A percentile compares a stretch with the other conserved stretches of the same genome.
phyloP scores from a whole-genome alignment of 2,113 vertebrate species.

The Carassius gibelio region DNA sequence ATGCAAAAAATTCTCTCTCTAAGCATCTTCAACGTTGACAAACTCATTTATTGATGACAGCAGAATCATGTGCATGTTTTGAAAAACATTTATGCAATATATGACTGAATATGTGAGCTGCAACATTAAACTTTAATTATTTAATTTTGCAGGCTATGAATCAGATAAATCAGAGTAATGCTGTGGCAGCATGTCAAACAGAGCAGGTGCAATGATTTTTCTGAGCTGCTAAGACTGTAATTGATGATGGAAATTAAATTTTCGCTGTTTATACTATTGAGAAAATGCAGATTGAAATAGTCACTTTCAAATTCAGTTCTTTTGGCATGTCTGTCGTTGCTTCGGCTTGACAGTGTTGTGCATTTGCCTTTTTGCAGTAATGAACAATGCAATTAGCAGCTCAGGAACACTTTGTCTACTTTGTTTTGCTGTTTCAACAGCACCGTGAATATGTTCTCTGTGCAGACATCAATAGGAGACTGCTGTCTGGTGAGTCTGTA shows the following conservation, averaged over 20 bases:
- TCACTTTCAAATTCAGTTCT: not conserved
- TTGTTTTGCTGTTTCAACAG: constrained; percentile 42
- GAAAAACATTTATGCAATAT: not conserved
- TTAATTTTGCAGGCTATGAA: not conserved
- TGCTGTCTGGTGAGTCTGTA: constrained; percentile 35
- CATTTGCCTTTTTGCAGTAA: constrained; percentile 34
- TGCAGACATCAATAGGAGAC: constrained; percentile 18
- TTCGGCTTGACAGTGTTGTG: not conserved
- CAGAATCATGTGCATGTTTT: not conserved
- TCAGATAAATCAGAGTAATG: not conserved
- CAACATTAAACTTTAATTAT: not conserved
- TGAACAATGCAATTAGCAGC: constrained; percentile 47
- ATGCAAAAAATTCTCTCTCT: not conserved
- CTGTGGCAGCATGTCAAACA: not conserved
- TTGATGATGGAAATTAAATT: not conserved
- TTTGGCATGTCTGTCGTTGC: not conserved
- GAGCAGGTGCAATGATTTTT: not conserved
- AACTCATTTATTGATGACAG: not conserved
- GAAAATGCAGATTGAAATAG: not conserved
- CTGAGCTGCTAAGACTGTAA: not conserved
- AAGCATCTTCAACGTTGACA: not conserved
- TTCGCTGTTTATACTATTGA: not conserved
- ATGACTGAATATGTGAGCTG: not conserved
- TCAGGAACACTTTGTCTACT: constrained; percentile 38
- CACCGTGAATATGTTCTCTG: constrained; percentile 36